Evolutionary conservation across 1,140 invertebrate genomes (phyloP).

Genomic region (Kradibia gibbosae): DNA sequence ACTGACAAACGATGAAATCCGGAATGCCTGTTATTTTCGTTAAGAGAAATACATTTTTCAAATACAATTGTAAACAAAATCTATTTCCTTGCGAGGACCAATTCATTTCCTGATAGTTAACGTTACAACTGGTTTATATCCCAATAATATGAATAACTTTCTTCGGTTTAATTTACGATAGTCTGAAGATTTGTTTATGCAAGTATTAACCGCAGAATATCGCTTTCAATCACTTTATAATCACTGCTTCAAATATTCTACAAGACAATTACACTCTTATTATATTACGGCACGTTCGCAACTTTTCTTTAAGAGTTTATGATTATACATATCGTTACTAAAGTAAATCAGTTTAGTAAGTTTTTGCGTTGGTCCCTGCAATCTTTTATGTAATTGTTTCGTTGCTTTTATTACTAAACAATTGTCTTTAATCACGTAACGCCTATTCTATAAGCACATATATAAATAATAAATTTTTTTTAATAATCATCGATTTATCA

Average conservation of each 20-base stretch:
- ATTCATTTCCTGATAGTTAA: background rate
- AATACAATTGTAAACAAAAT: background rate
- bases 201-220: background rate
- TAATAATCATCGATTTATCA: no score
- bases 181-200: background rate
- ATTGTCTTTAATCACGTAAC: no score
- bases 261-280: background rate
- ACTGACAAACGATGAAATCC: background rate
- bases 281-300: background rate
- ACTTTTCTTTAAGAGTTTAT: no score
- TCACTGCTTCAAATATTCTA: background rate
- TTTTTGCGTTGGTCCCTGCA: no score
- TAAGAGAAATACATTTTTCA: background rate
- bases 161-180: background rate
- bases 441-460: no score
- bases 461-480: no score
- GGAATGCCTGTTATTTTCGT: background rate
- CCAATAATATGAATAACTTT: background rate
- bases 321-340: no score
- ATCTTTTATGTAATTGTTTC: no score
- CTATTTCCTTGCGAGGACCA: background rate
- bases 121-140: background rate
- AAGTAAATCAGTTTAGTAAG: no score
- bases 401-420: no score
- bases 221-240: background rate